A percentile compares a stretch with the other conserved stretches of the same genome.
Evolutionary conservation across 1,140 invertebrate species (phyloP).

Genomic region (Heliconius himera): DNA sequence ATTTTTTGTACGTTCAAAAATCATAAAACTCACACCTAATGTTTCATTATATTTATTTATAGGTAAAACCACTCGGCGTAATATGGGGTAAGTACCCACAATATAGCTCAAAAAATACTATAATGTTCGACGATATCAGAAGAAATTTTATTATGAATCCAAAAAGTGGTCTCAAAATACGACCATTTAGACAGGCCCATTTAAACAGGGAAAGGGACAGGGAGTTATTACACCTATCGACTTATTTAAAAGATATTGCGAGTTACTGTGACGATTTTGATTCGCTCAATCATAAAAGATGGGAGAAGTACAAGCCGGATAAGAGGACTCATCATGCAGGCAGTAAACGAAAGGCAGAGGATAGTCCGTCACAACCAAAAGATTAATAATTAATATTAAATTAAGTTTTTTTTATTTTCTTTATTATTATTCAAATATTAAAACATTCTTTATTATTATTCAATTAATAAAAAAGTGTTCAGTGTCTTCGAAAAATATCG

Average conservation of each 20-base stretch:
- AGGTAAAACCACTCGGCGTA: conserved; percentile 97
- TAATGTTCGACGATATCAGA: conserved; percentile 99
- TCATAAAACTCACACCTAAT: too few relatives aligned
- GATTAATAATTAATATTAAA: conserved; percentile 54
- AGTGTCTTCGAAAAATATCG: too few relatives aligned
- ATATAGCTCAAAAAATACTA: conserved; percentile 95
- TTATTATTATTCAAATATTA: too few relatives aligned
- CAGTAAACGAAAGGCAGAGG: conserved; percentile 77
- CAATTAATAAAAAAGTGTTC: too few relatives aligned
- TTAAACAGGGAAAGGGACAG: conserved; percentile 91
- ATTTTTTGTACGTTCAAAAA: too few relatives aligned
- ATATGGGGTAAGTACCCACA: conserved; percentile 98
- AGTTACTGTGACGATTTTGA: conserved; percentile 91
- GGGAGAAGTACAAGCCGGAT: conserved; percentile 92
- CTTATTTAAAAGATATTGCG: conserved; percentile 94
- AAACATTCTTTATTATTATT: too few relatives aligned
- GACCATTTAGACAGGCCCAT: conserved; percentile 95
- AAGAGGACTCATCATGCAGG: conserved; percentile 69
- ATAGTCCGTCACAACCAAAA: conserved; percentile 58
- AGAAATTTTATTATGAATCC: conserved; percentile 99
- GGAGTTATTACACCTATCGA: conserved; percentile 91
- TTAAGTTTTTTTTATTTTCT: too few relatives aligned
- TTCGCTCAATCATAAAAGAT: conserved; percentile 92
- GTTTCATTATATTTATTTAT: conserved; percentile 52
- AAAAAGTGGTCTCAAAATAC: conserved; percentile 94